Conservation (phyloP, 2,888 invertebrate genomes). For the Exephanes ischioxanthus region DNA sequence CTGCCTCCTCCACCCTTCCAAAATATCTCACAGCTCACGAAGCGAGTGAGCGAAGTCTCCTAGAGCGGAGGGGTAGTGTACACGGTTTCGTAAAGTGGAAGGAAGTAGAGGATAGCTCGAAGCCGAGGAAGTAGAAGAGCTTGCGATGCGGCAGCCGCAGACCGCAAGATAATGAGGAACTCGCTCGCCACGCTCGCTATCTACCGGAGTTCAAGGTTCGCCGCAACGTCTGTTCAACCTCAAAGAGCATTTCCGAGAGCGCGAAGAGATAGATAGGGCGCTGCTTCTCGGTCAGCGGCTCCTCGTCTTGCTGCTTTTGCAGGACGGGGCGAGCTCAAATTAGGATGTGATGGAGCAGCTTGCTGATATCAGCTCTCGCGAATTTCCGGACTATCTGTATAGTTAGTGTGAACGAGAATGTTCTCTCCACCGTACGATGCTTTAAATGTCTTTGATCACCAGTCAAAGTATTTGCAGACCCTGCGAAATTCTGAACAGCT, state of each 20-base stretch:
- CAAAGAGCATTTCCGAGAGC: constrained; percentile 62
- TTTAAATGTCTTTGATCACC: constrained; percentile 53
- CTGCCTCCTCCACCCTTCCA: not conserved
- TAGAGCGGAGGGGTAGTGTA: constrained; percentile 14
- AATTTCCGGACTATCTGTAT: constrained; percentile 27
- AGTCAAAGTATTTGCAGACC: constrained; percentile 38
- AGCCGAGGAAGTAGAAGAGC: constrained; percentile 47
- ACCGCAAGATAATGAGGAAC: constrained; percentile 67
- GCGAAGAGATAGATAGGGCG: constrained; percentile 29
- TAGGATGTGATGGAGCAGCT: constrained; percentile 56
- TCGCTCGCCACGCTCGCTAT: constrained; percentile 44
- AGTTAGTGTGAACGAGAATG: constrained; percentile 30
- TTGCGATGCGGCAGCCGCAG: constrained; percentile 48
- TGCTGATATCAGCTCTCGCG: constrained; percentile 45
- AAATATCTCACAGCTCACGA: constrained; percentile 8
- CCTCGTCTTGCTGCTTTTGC: constrained; percentile 44
- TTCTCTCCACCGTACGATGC: constrained; percentile 9
- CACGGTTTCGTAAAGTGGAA: constrained; percentile 33
- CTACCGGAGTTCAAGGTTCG: constrained; percentile 65
- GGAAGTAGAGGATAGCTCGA: constrained; percentile 27
- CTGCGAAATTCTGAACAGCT: constrained; percentile 23
- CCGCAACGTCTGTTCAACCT: constrained; percentile 67
- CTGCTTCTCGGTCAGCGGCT: constrained; percentile 54
- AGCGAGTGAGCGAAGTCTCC: constrained; percentile 33
- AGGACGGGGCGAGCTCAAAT: constrained; percentile 53